Percentiles rank a stretch among this genome's conserved stretches.
Conservation (phyloP, 92 coral and sea anemone species). For the Zoanthus solanderi region DNA sequence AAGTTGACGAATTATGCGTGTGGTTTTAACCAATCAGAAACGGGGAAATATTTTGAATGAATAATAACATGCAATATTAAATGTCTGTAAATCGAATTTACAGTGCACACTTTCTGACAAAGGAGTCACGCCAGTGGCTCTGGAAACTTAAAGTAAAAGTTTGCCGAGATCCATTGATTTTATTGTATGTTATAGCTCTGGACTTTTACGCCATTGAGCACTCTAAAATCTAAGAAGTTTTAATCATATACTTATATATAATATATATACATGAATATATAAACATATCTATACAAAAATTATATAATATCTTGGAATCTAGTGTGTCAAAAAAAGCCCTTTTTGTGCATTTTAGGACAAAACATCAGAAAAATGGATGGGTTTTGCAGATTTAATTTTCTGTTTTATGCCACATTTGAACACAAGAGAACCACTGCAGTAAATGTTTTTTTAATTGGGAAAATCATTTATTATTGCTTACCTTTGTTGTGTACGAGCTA, state of each 20-base stretch:
- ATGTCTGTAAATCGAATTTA: not conserved
- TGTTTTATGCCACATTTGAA: not conserved
- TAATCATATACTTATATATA: not conserved
- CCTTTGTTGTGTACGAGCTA: not conserved
- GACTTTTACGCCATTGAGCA: no score
- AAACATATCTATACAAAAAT: no score
- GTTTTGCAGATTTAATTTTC: not conserved
- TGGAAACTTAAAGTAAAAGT: no score
- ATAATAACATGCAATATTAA: no score
- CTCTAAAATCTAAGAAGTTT: no score
- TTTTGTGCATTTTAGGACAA: not conserved
- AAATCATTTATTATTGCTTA: not conserved
- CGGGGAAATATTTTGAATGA: no score
- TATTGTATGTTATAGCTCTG: no score
- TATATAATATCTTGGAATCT: not conserved
- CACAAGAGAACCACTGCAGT: conserved; percentile 5
- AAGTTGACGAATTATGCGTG: no score
- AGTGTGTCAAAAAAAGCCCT: not conserved
- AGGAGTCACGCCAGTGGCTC: no score
- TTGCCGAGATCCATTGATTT: no score
- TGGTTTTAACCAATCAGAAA: no score
- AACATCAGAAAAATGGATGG: not conserved
- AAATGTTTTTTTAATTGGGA: not conserved
- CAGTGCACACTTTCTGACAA: not conserved
- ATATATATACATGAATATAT: not conserved